Percentiles rank a stretch among this genome's conserved stretches.
phyloP scores from a whole-genome alignment of 2,888 invertebrate genomes.

The Leucophenga montana region DNA sequence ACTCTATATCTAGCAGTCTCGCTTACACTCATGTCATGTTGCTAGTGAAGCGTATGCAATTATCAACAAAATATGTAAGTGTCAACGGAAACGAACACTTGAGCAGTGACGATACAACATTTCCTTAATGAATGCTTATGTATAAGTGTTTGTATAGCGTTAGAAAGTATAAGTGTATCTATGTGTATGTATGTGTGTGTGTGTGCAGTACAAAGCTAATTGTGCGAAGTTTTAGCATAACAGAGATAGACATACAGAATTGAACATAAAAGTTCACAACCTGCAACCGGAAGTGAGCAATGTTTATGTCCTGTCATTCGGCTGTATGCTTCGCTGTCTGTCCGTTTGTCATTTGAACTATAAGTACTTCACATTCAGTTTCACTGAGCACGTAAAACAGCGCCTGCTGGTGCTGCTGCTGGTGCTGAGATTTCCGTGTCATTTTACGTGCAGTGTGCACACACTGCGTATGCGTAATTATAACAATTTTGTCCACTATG shows the following conservation, averaged over 20 bases:
- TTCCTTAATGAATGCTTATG: conserved; percentile 62
- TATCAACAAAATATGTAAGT: conserved; percentile 48
- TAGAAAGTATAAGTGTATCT: not conserved
- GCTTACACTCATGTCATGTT: not conserved
- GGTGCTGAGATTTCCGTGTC: no score
- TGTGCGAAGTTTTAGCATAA: conserved; percentile 40
- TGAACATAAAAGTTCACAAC: conserved; percentile 52
- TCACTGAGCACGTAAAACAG: no score
- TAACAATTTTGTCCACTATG: not conserved
- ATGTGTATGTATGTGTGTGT: conserved; percentile 18
- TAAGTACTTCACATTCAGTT: conserved; percentile 31
- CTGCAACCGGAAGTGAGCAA: conserved; percentile 26
- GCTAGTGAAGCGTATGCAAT: conserved; percentile 42
- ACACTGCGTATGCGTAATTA: not conserved
- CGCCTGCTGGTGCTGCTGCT: no score
- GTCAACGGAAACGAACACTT: conserved; percentile 66
- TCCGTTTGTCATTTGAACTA: conserved; percentile 29
- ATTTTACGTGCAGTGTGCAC: conserved; percentile 42
- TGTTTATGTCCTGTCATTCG: conserved; percentile 23
- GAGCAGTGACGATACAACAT: conserved; percentile 65
- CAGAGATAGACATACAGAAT: conserved; percentile 11
- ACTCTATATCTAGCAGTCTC: no score
- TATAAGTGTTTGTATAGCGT: conserved; percentile 14
- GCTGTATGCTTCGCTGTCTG: conserved; percentile 14
- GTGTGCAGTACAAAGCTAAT: conserved; percentile 38